Evolutionary conservation across 1,140 invertebrate genomes (phyloP), one percentile per base, ranked within the genome.

Genomic region (Drosophila aff.): DNA sequence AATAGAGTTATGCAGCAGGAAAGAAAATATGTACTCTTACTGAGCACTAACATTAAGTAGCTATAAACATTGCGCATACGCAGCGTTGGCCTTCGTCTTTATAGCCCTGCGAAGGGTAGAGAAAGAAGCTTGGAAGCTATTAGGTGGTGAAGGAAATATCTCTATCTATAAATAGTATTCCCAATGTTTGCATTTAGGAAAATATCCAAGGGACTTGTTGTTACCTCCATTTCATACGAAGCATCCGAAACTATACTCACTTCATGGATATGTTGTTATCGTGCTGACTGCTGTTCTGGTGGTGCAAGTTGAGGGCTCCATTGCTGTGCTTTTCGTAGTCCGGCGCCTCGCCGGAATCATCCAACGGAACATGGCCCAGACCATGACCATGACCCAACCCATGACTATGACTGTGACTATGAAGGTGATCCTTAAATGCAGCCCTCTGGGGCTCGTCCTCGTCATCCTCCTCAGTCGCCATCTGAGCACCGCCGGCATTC

Each of bases 231-330:
- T 16, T 40, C 15, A 40, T 40, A 3, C 10, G 9, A 5, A 2
- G 4, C 18, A 11, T 18, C 21, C 23, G 3, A 11, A n/a, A 6
- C 10, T 15, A 3, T 38, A 91, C 91, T 87, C 61, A 92, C 91
- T 92, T 92, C 91, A 92, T 91, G 62, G 91, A 90, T 77, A 92
- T 81, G 61, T 92, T 89, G 52, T 92, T 89, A 36, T 92, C 91
- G 21, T 90, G 81, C 55, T 77, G 74, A 36, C 49, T 79, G 53
- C 31, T 82, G 66, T 65, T 75, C 46, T 60, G 74, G 65, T 92
- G 84, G 36, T 91, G 91, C 76, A 92, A 72, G 46, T 91, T 91
- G 40, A 92, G 78, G 11, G 82, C 79, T 31, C 91, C 87, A 62
- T 90, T 92, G 68, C 82, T 91, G 49, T 92, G 91, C 79, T 92